phyloP scores from a whole-genome alignment of 92 coral and sea anemone species.

The Porites evermanni region DNA sequence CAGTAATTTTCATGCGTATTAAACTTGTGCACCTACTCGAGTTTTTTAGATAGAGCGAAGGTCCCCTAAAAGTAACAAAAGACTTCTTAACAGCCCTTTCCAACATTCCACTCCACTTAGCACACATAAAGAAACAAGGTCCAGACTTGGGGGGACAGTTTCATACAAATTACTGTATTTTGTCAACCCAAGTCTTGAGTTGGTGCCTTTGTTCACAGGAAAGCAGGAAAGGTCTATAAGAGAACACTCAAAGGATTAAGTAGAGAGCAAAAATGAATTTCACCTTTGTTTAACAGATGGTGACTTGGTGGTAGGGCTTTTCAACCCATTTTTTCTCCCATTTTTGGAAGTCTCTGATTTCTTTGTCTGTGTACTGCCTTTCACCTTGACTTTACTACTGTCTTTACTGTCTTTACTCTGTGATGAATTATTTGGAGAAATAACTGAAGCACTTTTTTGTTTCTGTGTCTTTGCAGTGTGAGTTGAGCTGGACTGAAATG shows the following conservation, averaged over 20 bases:
- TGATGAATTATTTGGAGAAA: slow-evolving; percentile 35
- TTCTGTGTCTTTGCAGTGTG: slow-evolving; percentile 27
- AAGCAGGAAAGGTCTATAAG: too few species aligned
- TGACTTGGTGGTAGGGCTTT: slow-evolving; percentile 52
- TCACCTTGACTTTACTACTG: slow-evolving; percentile 25
- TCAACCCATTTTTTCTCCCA: slow-evolving; percentile 52
- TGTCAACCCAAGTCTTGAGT: too few species aligned
- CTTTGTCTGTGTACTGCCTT: slow-evolving; percentile 27
- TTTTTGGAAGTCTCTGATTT: slow-evolving; percentile 35
- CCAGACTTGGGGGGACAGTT: not conserved
- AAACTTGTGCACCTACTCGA: not conserved
- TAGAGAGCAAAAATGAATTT: not conserved
- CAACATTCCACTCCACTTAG: too few species aligned
- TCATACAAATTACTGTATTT: too few species aligned
- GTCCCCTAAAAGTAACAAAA: too few species aligned
- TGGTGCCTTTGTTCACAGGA: too few species aligned
- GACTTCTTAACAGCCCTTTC: too few species aligned
- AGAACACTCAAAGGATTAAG: not conserved
- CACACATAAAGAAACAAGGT: not conserved
- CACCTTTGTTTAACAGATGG: slow-evolving; percentile 47
- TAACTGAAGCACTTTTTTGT: not conserved
- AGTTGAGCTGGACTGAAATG: slow-evolving; percentile 67
- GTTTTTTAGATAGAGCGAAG: too few species aligned
- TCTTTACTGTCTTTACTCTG: slow-evolving; percentile 65
- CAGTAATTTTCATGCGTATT: not conserved